These are phyloP conservation scores for Centrocercus urophasianus DNA, from an alignment of 2,113 vertebrate genomes.

Conservation along the genomic window DNA sequence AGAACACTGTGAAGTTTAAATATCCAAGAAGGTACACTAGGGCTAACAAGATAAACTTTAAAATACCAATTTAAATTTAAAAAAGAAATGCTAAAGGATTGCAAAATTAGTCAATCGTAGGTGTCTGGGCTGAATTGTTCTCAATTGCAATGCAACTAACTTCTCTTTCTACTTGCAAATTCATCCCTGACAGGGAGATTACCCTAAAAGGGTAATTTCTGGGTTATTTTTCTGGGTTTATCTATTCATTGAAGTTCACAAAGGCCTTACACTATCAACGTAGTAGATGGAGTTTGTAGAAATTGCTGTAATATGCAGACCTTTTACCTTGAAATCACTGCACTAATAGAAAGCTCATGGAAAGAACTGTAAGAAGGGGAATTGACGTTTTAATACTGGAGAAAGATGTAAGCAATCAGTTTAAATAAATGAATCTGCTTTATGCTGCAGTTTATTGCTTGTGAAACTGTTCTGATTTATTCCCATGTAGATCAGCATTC, in stretches of 20 bases:
- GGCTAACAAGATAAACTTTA: background rate
- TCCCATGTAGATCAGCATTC: background rate
- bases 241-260: background rate
- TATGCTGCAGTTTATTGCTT: constrained; percentile 8
- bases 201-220: background rate
- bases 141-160: background rate
- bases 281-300: background rate
- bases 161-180: background rate
- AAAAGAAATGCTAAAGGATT: background rate
- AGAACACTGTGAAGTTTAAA: constrained; percentile 92
- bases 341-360: background rate
- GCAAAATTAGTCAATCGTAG: background rate
- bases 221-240: background rate
- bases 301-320: background rate
- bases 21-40: constrained; percentile 90
- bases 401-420: background rate
- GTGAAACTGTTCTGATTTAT: constrained; percentile 27
- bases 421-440: constrained; percentile 12
- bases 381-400: constrained; percentile 18
- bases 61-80: background rate
- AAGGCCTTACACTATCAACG: background rate
- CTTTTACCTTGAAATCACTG: background rate
- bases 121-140: background rate
- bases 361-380: background rate
- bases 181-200: background rate